Conservation (phyloP, 2,113 vertebrate species). For the Motacilla alba region DNA sequence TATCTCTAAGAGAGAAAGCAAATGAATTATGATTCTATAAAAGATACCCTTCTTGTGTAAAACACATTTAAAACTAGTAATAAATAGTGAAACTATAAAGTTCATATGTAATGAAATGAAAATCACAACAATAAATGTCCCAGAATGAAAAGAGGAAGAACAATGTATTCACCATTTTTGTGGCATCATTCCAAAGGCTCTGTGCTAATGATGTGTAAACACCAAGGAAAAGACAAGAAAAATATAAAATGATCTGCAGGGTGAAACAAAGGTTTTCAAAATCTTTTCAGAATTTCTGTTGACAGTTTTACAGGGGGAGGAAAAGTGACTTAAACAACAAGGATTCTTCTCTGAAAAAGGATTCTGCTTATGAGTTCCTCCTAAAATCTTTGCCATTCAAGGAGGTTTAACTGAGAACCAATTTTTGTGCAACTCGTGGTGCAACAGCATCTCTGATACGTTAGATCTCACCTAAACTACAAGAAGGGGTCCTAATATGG, state of each 20-base stretch:
- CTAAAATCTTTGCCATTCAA: neutral
- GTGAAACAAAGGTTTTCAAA: neutral
- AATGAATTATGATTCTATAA: neutral
- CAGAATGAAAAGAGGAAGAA: neutral
- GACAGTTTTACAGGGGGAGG: neutral
- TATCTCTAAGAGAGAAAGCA: neutral
- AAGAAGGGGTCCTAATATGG: neutral
- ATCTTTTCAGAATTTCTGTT: neutral
- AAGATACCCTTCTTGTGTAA: neutral
- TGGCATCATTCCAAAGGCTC: neutral
- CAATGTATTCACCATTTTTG: neutral
- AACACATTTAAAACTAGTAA: neutral
- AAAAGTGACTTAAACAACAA: neutral
- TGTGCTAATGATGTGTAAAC: neutral
- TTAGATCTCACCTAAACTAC: neutral
- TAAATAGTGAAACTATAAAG: neutral
- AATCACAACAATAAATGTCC: neutral
- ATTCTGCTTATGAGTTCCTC: neutral
- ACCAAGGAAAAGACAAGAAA: neutral
- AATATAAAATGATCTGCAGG: neutral
- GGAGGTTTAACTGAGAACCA: neutral
- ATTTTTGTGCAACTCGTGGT: neutral
- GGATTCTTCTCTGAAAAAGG: neutral
- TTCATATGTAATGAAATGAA: neutral
- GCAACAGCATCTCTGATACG: neutral